Evolutionary conservation across 2,797 vertebrate species (phyloP).

Genomic region (Cirrhinus mrigala): DNA sequence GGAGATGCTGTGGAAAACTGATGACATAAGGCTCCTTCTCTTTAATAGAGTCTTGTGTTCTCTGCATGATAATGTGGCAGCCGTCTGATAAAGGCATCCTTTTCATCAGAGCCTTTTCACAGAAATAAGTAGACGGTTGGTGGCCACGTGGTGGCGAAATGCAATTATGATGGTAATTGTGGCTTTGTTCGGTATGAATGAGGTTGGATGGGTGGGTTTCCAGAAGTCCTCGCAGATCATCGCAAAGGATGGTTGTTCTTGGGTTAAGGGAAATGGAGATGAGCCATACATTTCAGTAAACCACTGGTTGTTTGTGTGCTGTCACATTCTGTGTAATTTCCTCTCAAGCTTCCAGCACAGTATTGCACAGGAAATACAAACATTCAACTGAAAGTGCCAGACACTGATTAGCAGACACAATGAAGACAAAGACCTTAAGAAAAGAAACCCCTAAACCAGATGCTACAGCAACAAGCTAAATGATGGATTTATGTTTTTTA

Average conservation of each 20-base stretch:
- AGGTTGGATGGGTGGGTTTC: background rate
- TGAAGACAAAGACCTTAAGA: background rate
- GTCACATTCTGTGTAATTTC: conserved; percentile 41
- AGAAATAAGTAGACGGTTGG: background rate
- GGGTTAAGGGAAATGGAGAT: conserved; percentile 24
- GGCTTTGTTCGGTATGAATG: conserved; percentile 21
- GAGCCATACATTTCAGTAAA: background rate
- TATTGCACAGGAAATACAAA: conserved; percentile 33
- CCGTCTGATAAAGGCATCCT: conserved; percentile 25
- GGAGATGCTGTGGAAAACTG: conserved; percentile 19
- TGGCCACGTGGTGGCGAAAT: conserved; percentile 6
- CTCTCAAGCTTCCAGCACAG: conserved; percentile 19
- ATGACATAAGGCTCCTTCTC: conserved; percentile 17
- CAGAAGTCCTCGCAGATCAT: conserved; percentile 2
- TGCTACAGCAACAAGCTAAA: background rate
- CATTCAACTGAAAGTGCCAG: conserved; percentile 1
- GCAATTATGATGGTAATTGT: conserved; percentile 24
- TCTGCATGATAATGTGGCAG: conserved; percentile 29
- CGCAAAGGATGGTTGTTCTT: background rate
- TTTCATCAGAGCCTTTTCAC: conserved; percentile 26
- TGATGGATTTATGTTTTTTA: background rate
- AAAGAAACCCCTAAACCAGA: background rate
- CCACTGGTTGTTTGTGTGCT: conserved; percentile 26
- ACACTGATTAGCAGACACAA: background rate
- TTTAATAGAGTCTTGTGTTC: conserved; percentile 28